Conservation (phyloP, 2,113 vertebrate genomes). For the Campylomormyrus numenius region DNA sequence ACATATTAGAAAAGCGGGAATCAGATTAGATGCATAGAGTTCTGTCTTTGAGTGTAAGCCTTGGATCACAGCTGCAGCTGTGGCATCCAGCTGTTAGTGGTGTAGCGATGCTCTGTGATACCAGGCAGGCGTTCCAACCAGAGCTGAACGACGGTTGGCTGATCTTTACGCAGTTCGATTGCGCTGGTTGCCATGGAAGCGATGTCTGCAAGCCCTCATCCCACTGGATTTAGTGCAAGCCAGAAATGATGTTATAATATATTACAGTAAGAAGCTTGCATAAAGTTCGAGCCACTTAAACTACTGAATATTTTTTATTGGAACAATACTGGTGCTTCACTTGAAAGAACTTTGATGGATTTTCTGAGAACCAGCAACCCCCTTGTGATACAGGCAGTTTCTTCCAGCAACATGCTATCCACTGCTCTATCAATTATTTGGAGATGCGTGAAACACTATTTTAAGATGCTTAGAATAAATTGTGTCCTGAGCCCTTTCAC, state of each 20-base stretch:
- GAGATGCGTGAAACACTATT: not conserved
- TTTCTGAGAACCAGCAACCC: not conserved
- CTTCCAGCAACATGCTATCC: not conserved
- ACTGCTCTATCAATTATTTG: not conserved
- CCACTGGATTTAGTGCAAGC: not conserved
- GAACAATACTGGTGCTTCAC: not conserved
- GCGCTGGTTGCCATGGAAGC: not conserved
- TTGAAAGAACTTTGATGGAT: not conserved
- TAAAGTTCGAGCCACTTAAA: not conserved
- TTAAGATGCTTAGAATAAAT: not conserved
- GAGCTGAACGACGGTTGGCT: not conserved
- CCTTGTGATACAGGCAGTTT: not conserved
- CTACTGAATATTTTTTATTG: not conserved
- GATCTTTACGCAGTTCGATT: not conserved
- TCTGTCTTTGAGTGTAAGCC: not conserved
- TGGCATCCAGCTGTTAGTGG: not conserved
- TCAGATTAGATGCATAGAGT: not conserved
- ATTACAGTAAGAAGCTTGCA: not conserved
- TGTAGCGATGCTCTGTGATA: not conserved
- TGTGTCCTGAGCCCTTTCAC: not conserved
- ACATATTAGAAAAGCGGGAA: not conserved
- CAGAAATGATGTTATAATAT: conserved; percentile 3
- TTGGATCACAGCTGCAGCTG: not conserved
- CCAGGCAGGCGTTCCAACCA: not conserved
- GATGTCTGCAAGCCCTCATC: not conserved